These are phyloP conservation scores for Montipora foliosa DNA, from an alignment of 64 coral and sea anemone genomes.

Conservation along the genomic window DNA sequence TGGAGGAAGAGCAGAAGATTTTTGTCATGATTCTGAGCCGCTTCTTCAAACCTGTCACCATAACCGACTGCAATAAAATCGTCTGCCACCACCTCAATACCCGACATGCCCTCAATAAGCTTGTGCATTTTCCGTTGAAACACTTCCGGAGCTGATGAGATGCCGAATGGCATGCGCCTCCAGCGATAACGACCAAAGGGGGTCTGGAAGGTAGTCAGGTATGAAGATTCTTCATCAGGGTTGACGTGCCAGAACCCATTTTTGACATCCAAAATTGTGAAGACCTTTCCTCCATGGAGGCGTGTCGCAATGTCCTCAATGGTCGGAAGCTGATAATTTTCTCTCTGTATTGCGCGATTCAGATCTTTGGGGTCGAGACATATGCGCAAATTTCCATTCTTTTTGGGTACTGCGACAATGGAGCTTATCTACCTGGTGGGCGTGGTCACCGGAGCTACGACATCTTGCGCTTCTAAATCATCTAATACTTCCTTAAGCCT, in stretches of 20 bases:
- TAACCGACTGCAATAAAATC: conserved; percentile 39
- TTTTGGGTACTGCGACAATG: conserved; percentile 54
- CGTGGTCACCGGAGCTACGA: conserved; percentile 43
- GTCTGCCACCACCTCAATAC: conserved; percentile 33
- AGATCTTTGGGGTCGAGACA: conserved; percentile 62
- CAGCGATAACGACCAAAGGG: conserved; percentile 47
- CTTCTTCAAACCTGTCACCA: conserved; percentile 34
- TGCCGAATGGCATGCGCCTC: conserved; percentile 50
- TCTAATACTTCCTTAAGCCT: conserved; percentile 17
- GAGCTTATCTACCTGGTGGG: conserved; percentile 63
- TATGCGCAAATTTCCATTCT: conserved; percentile 57
- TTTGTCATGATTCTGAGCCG: conserved; percentile 8
- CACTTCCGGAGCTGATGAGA: conserved; percentile 43
- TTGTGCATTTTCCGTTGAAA: conserved; percentile 54
- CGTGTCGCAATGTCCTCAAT: conserved; percentile 68
- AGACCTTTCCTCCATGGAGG: conserved; percentile 64
- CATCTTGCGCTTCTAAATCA: conserved; percentile 6
- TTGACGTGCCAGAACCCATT: conserved; percentile 52
- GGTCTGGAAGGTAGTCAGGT: conserved; percentile 44
- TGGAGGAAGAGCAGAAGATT: conserved; percentile 11
- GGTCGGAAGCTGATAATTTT: conserved; percentile 35
- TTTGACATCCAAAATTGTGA: conserved; percentile 27
- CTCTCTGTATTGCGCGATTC: conserved; percentile 3
- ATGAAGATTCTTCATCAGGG: conserved; percentile 39
- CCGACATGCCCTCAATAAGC: conserved; percentile 21